phyloP scores from a whole-genome alignment of 2,797 vertebrate genomes.

The Brotula barbata region DNA sequence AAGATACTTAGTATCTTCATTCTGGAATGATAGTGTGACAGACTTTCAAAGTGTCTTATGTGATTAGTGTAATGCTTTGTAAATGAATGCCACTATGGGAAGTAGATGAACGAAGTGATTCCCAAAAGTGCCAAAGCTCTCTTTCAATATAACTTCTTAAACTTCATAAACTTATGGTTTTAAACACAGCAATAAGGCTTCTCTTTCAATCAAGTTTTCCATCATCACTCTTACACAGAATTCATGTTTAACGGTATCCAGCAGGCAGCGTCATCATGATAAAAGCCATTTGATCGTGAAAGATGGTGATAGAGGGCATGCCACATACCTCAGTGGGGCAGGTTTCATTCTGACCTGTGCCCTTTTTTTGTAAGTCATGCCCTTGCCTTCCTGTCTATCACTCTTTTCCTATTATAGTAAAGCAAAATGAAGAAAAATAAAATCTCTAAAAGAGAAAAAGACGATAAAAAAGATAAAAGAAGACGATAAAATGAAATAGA shows the following conservation, averaged over 20 bases:
- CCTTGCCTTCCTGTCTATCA: too few species aligned
- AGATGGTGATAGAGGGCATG: too few species aligned
- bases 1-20: background rate
- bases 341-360: too few species aligned
- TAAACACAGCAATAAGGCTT: background rate
- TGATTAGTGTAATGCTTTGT: constrained; percentile 2
- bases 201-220: background rate
- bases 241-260: background rate
- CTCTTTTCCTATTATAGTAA: too few species aligned
- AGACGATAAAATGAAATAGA: too few species aligned
- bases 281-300: too few species aligned
- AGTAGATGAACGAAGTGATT: background rate
- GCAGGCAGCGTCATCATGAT: background rate
- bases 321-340: too few species aligned
- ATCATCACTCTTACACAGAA: background rate
- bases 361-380: too few species aligned
- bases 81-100: constrained; percentile 7
- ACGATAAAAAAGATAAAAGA: background rate
- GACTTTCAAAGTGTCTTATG: constrained; percentile 9
- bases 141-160: background rate
- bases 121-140: constrained; percentile 9
- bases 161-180: background rate
- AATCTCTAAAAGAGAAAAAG: too few species aligned
- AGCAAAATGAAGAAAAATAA: too few species aligned
- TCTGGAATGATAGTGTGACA: too few species aligned